Percentiles rank a stretch among this genome's conserved stretches.
These are phyloP conservation scores for Malthinus flaveolus DNA, from an alignment of 2,888 invertebrate genomes.

Conservation along the genomic window DNA sequence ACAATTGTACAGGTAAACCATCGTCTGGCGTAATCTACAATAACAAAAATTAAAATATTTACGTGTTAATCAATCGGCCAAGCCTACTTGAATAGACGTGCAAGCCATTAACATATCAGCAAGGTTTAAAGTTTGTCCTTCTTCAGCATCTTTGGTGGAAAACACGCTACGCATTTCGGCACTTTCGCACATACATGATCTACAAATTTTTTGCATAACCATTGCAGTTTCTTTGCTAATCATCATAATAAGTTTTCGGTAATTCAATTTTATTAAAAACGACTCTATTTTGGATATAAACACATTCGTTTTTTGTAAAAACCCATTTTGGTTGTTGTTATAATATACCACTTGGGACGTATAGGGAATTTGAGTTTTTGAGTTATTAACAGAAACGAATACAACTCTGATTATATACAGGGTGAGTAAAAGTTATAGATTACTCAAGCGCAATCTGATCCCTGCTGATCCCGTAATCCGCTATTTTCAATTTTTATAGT, in stretches of 20 bases:
- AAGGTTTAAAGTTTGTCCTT: slow-evolving; percentile 45
- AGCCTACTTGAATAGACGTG: slow-evolving; percentile 50
- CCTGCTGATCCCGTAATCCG: too few relatives aligned
- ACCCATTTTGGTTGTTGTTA: too few relatives aligned
- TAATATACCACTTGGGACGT: too few relatives aligned
- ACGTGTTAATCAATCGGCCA: not conserved
- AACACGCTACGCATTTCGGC: slow-evolving; percentile 52
- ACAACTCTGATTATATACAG: too few relatives aligned
- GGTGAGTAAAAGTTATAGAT: too few relatives aligned
- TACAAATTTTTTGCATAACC: slow-evolving; percentile 52
- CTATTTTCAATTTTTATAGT: too few relatives aligned
- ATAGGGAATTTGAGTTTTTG: too few relatives aligned
- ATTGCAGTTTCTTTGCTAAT: slow-evolving; percentile 36
- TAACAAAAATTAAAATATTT: slow-evolving; percentile 9
- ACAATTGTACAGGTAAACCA: slow-evolving; percentile 50
- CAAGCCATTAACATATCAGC: slow-evolving; percentile 54
- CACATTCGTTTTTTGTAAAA: too few relatives aligned
- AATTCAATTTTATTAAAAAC: too few relatives aligned
- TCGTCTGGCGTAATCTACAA: slow-evolving; percentile 48
- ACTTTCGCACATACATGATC: slow-evolving; percentile 51
- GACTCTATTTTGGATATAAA: too few relatives aligned
- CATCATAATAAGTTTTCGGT: slow-evolving; percentile 1
- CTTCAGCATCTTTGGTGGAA: slow-evolving; percentile 43
- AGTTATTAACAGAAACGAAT: too few relatives aligned
- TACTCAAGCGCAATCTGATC: too few relatives aligned